These are phyloP conservation scores for Dynastes maya DNA, from an alignment of 2,888 invertebrate genomes.

Conservation along the genomic window DNA sequence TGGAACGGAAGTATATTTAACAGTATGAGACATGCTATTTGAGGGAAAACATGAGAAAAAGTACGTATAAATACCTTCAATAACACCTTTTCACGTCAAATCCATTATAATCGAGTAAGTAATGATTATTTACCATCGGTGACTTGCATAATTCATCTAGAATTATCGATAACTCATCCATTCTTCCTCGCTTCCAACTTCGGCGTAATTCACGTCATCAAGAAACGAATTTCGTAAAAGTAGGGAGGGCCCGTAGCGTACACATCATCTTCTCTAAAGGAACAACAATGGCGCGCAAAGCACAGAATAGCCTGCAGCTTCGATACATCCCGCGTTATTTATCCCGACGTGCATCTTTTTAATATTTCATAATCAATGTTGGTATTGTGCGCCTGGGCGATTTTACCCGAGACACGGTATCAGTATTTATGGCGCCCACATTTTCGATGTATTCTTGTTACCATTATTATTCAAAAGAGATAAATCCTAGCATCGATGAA, in stretches of 20 bases:
- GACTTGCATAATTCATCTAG: constrained; percentile 2
- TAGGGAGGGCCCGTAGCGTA: not conserved
- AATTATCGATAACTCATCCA: constrained; percentile 1
- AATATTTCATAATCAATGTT: constrained; percentile 47
- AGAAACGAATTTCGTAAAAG: not conserved
- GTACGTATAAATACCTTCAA: too few relatives aligned
- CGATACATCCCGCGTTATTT: constrained; percentile 15
- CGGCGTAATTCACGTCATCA: not conserved
- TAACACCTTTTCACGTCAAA: too few relatives aligned
- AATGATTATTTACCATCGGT: too few relatives aligned
- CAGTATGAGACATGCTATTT: too few relatives aligned
- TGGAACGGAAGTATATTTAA: too few relatives aligned
- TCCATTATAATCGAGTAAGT: too few relatives aligned
- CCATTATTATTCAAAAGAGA: constrained; percentile 41
- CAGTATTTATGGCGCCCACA: constrained; percentile 45
- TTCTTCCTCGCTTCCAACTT: not conserved
- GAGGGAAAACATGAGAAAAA: too few relatives aligned
- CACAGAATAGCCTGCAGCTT: constrained; percentile 11
- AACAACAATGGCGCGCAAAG: not conserved
- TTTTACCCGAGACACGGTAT: constrained; percentile 34
- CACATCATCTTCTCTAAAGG: not conserved
- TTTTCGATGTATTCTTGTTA: constrained; percentile 27
- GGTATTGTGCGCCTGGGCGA: constrained; percentile 38
- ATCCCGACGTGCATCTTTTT: constrained; percentile 33
- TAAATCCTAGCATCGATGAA: constrained; percentile 26